Evolutionary conservation across 2,888 invertebrate genomes (phyloP), one percentile per base, ranked within the genome.

Genomic region (Drosophila pegasa): DNA sequence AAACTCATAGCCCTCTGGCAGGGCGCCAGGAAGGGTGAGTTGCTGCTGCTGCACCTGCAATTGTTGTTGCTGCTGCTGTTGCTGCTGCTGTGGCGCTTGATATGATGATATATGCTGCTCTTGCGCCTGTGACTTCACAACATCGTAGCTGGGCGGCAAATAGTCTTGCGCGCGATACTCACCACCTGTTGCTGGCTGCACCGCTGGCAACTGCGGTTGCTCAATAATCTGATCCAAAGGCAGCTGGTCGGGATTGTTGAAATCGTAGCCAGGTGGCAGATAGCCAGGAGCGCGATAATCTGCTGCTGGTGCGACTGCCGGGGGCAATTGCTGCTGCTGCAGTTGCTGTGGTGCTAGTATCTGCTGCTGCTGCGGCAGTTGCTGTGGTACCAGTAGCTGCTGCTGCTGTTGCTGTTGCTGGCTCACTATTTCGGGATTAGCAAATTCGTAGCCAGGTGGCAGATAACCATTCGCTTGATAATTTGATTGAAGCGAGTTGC

Each of bases 1-100:
- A 40, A 89, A 89, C 31, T 89, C 90, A 50, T 89, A 89, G 10
- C 90, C 89, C 14, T 71, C 72, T 27, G 89, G 90, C 52, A 89
- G 41, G 2, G 58, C 52, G 8, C 66, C 86, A 18, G 74, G 69
- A 31, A 57, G 64, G 8, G 25, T 52, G 25, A 67, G 62, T 20
- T 66, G 63, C 5, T 66, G 62, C 33, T 64, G 57, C 27, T 48
- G 45, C 12, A 27, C 27, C 10, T 37, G 65, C 25, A 50, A 54
- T 10, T 69, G 63, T 29, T 50, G 63, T 25, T 59, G 60, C 18
- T 61, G 70, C 2, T 41, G 25, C 20, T 62, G 70, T 10, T 38
- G 58, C 12, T 56, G 55, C 7, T 41, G 64, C 22, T 45, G 61
- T 47, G 54, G 55, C 8, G 37, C 20, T 37, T 62, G 60, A 37